phyloP scores from a whole-genome alignment of 2,113 vertebrate genomes.

The Okapia johnstoni region DNA sequence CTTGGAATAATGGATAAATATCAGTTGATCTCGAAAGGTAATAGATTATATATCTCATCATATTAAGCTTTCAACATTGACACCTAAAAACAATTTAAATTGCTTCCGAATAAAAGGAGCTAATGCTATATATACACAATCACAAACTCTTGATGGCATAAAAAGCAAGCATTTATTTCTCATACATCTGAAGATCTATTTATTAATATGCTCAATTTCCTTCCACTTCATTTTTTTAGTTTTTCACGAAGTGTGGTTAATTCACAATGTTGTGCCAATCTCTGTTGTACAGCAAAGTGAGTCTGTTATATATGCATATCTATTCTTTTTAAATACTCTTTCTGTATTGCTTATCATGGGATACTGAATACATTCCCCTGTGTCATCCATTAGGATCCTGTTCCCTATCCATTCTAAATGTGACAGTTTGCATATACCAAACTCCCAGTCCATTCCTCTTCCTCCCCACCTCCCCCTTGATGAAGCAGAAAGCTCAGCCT shows the following conservation, averaged over 20 bases:
- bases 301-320: neutral
- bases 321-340: neutral
- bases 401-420: neutral
- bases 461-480: neutral
- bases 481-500: neutral
- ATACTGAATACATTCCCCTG: neutral
- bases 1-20: neutral
- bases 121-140: neutral
- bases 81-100: neutral
- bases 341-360: neutral
- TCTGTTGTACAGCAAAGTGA: neutral
- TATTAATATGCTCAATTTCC: neutral
- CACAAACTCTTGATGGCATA: neutral
- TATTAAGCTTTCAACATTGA: neutral
- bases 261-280: neutral
- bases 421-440: neutral
- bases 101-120: neutral
- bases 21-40: neutral
- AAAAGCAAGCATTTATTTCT: neutral
- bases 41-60: neutral
- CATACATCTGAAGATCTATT: neutral
- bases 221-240: neutral
- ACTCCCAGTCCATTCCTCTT: neutral
- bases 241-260: neutral
- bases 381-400: neutral